Percentiles rank a stretch among this genome's conserved stretches.
Conservation (phyloP, 2,113 vertebrate genomes). For the Phainopepla nitens region DNA sequence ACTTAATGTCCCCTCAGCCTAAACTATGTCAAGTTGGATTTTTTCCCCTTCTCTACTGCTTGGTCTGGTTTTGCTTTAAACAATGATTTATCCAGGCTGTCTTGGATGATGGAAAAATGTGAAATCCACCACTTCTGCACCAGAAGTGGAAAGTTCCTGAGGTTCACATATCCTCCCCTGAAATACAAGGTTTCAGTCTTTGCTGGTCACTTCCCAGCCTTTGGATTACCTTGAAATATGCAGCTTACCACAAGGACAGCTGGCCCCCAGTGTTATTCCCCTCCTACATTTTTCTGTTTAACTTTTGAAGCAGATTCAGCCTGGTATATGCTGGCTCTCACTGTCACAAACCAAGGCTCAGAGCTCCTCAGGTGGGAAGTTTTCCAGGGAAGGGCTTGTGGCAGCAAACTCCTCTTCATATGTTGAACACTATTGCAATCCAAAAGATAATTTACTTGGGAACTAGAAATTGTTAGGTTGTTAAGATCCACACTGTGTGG, state of each 20-base stretch:
- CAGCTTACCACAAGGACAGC: neutral
- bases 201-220: neutral
- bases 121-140: neutral
- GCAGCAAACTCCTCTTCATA: neutral
- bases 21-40: neutral
- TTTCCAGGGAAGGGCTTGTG: neutral
- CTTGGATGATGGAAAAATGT: neutral
- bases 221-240: neutral
- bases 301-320: neutral
- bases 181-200: neutral
- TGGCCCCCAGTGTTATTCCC: neutral
- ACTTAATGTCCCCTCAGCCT: neutral
- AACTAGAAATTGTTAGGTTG: neutral
- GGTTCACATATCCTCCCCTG: neutral
- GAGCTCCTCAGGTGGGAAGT: neutral
- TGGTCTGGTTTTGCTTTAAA: constrained; percentile 16
- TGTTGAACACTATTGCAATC: neutral
- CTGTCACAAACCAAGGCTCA: neutral
- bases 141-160: neutral
- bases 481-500: neutral
- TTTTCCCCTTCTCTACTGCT: neutral
- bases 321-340: neutral
- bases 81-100: neutral
- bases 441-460: neutral
- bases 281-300: neutral